Evolutionary conservation across 2,888 invertebrate species (phyloP), one percentile per base, ranked within the genome.

Genomic region (Diarsia dahlii): DNA sequence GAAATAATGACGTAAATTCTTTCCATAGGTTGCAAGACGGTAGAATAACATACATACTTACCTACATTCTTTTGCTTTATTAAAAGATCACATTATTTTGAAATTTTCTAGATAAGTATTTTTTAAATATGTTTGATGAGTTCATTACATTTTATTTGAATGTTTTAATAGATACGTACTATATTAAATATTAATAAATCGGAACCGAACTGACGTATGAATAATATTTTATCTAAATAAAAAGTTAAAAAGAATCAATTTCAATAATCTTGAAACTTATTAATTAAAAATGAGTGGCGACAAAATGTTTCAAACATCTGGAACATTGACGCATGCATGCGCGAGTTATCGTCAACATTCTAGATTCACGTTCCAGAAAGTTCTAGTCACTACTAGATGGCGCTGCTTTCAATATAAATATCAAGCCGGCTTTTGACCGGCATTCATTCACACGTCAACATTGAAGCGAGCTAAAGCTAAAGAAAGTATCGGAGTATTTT

Each of bases 301-400:
- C 66, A 83, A 90, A 91, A 86, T 84, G 92, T 92, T 91, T 77
- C 18, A 6, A 65, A 84, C 72, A 72, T 28, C 90, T 89, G 90
- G 13, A 50, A 13, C 0, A 20, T 12, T 13, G 13, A 46, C 74
- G 66, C 80, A 67, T 70, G 66, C 80, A 65, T 70, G 65, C 63
- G 74, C 76, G 69, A 74, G 70, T 34, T 48, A 60, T 18, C 54
- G 15, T 10, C 83, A 45, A 83, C 15, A 71, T 89, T 90, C 89
- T 82, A 83, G 87, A 89, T 10, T 23, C 2, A 10, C 9, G 8
- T 89, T 92, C 92, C 79, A 90, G 94, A 93, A 74, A 56, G 65
- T 90, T 92, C 93, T 76, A 78, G 78, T 58, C 15, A 46, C 8
- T 87, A 76, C 90, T 81, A 94, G 94, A 92, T 92, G 94, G 92